Base-by-base conservation (phyloP, 1,140 invertebrate genomes). In the Conus betulinus region DNA sequence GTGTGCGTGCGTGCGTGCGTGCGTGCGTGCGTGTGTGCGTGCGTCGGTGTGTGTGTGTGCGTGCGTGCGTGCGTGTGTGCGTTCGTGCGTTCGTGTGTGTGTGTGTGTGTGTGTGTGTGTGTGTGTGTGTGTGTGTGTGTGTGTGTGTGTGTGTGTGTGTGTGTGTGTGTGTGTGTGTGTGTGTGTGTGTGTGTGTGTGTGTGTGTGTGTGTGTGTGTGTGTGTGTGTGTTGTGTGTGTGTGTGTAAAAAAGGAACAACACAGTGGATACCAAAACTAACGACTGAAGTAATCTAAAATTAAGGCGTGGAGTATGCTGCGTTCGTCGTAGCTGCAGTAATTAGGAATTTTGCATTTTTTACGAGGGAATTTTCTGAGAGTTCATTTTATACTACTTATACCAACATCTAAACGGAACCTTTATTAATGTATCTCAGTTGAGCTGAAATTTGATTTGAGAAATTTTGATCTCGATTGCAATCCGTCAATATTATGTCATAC, bases 161-260 rank as follows among this genome's bases (percentile, higher is more conserved):
- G 67, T 71, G 67, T 71, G 67, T 23, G 67, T 71, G 67, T 23
- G 76, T 78, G 76, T 78, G 76, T 78, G 76, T 78, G 76, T 51
- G 76, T 78, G 25, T 51, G 76, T 78, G n/a, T 78, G 76, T 51
- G 76, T 78, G 76, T 78, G 76, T 51, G 76, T 8, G 76, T 51
- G 25, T 51, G 76, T 78, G 76, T 78, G 76, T 51, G 76, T 78
- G 76, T 51, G 25, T 39, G n/a, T 39, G 76, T 78, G 76, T 78
- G 76, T 78, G 76, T 78, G 71, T 76, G 71, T 76, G 71, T 3
- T 8, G 13, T 13, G 13, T 74, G 7, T 74, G 39, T 39, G 39
- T 39, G 39, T 39, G 39, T 39, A 39, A 39, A 39, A 39, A 39
- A 39, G 39, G 3, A 39, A 39, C 39, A 39, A 39, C 39, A 39